Evolutionary conservation across 2,797 vertebrate species (phyloP).

Genomic region (Esox masquinongy): DNA sequence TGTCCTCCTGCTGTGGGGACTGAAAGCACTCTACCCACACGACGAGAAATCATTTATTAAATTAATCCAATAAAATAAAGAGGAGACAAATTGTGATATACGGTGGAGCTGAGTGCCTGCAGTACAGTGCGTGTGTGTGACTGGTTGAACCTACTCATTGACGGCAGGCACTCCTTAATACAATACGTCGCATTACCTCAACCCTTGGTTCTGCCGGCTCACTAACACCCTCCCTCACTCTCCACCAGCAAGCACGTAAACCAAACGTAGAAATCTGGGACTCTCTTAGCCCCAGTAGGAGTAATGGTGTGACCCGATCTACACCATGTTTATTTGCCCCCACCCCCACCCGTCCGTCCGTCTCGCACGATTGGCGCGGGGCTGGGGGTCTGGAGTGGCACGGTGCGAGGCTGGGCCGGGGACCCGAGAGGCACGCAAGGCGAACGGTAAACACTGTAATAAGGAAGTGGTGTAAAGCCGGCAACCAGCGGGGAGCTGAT

Average conservation of each 20-base stretch:
- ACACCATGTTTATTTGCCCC: conserved; percentile 76
- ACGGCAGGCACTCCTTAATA: conserved; percentile 54
- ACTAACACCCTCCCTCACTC: conserved; percentile 27
- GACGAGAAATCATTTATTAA: conserved; percentile 60
- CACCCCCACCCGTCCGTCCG: neutral
- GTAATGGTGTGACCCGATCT: conserved; percentile 57
- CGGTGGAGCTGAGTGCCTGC: conserved; percentile 50
- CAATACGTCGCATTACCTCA: conserved; percentile 68
- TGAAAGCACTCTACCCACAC: conserved; percentile 21
- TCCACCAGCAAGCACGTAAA: conserved; percentile 1
- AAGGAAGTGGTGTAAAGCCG: conserved; percentile 91
- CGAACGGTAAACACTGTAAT: conserved; percentile 92
- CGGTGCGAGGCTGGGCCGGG: conserved; percentile 48
- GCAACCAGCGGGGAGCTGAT: conserved; percentile 91
- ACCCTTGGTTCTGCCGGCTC: conserved; percentile 41
- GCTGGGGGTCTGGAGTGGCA: neutral
- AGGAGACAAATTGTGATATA: conserved; percentile 64
- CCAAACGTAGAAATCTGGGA: conserved; percentile 35
- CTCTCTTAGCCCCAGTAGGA: conserved; percentile 53
- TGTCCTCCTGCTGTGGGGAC: conserved; percentile 11
- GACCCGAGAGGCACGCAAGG: conserved; percentile 82
- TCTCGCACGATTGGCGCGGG: neutral
- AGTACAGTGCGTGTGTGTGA: conserved; percentile 18
- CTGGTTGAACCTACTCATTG: conserved; percentile 14
- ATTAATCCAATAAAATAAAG: conserved; percentile 63